Conservation (phyloP, 2,888 invertebrate genomes). For the Dasysyrphus albostriatus region DNA sequence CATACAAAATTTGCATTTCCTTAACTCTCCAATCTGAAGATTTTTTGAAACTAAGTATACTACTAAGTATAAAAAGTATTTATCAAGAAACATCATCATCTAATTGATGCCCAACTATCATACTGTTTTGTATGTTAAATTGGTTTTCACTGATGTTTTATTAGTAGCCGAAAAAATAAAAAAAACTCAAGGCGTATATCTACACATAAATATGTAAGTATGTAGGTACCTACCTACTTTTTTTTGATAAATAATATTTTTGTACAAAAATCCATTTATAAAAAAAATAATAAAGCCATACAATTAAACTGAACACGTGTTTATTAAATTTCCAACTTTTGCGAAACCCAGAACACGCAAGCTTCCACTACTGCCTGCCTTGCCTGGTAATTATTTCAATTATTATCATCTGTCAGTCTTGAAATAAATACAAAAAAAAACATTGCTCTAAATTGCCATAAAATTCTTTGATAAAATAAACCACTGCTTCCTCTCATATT, state of each 20-base stretch:
- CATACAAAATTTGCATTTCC: no score
- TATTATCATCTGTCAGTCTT: slow-evolving; percentile 3
- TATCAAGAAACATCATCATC: no score
- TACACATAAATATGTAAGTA: no score
- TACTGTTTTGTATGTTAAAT: no score
- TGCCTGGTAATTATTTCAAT: slow-evolving; percentile 13
- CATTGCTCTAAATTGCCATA: background rate
- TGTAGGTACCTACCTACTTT: background rate
- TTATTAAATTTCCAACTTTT: background rate
- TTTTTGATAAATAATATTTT: background rate
- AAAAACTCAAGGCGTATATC: no score
- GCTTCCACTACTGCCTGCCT: background rate
- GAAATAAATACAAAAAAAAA: background rate
- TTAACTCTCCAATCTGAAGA: no score
- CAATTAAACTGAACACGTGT: background rate
- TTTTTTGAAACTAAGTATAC: no score
- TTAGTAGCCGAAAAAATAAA: no score
- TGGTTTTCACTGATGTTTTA: no score
- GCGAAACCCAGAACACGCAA: background rate
- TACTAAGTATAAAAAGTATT: no score
- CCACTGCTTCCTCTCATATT: slow-evolving; percentile 15
- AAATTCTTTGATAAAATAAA: background rate
- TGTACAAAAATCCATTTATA: background rate
- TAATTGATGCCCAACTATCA: no score
- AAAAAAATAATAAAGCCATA: background rate